Percentiles rank a stretch among this genome's conserved stretches.
phyloP scores from a whole-genome alignment of 2,113 vertebrate genomes.

The Ceyx cyanopectus region DNA sequence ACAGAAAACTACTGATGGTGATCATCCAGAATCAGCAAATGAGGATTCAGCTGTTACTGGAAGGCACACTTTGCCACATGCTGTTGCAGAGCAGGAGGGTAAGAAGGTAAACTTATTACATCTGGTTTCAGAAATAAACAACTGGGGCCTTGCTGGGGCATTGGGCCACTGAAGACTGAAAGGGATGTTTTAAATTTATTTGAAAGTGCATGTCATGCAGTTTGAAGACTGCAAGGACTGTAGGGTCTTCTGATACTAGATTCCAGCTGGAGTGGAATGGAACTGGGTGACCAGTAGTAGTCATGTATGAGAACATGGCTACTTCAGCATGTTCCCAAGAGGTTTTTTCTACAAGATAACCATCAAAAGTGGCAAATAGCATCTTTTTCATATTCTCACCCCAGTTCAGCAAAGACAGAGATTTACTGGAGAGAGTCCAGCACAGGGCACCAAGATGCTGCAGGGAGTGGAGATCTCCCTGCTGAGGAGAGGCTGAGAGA shows the following conservation, averaged over 20 bases:
- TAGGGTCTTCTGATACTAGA: background rate
- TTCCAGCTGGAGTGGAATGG: background rate
- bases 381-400: background rate
- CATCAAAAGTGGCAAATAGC: background rate
- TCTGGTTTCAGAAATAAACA: background rate
- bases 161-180: background rate
- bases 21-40: conserved; percentile 30
- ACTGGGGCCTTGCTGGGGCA: background rate
- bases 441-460: no score
- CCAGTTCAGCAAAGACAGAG: no score
- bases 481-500: no score
- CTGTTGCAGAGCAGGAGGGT: background rate
- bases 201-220: background rate
- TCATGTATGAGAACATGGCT: fast-evolving
- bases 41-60: conserved; percentile 26
- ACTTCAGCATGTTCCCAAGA: background rate
- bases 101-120: background rate
- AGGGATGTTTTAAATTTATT: background rate
- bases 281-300: fast-evolving
- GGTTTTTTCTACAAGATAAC: background rate
- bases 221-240: background rate
- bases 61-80: conserved; percentile 9
- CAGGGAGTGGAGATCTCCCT: no score
- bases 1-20: conserved; percentile 45
- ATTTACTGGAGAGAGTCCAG: no score